Evolutionary conservation across 2,113 vertebrate species (phyloP), one percentile per base, ranked within the genome.

Genomic region (Pogonocichla stellata): DNA sequence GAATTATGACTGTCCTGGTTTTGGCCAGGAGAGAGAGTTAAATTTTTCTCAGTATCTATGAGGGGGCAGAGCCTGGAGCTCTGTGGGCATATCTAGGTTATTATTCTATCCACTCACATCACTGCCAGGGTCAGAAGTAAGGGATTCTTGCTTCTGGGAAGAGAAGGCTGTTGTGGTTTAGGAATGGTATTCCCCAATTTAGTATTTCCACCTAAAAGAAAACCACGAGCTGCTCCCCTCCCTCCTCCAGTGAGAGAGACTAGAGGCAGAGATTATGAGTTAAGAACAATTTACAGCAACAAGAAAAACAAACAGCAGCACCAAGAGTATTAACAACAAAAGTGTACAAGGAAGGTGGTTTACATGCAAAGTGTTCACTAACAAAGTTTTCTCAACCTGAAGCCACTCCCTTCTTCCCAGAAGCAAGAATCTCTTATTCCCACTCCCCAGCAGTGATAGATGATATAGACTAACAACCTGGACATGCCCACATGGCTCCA

Each of bases 191-290:
- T 60, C 22, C 31, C 26, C 25, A 58, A 3, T 51, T 74, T 29
- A 60, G 19, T 60, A 45, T 43, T 53, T 19, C 7, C 24, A 47
- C 14, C 25, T 53, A 31, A 60, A 60, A 42, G 40, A 25, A 67
- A 81, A 60, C 9, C 29, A 14, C 0, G 0, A 45, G 9, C 24
- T 58, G 8, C 6, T 53, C 24, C 29, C 9, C 22, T 88, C 14
- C 3, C 19, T 67, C 14, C 53, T 67, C 29, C 17, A 51, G 8
- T 25, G 45, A 81, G 10, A 74, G 24, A 58, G 23, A 45, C 10
- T 45, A n/a, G 20, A 89, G 8, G 24, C 19, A 67, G 45, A 60
- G 28, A 31, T 60, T 53, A 34, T 74, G 26, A 65, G 26, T 36
- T 38, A 18, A 81, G 19, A 60, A 66, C 8, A 53, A 45, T 60